These are phyloP conservation scores for Micrasema minimum DNA, from an alignment of 1,140 invertebrate species.

Conservation along the genomic window DNA sequence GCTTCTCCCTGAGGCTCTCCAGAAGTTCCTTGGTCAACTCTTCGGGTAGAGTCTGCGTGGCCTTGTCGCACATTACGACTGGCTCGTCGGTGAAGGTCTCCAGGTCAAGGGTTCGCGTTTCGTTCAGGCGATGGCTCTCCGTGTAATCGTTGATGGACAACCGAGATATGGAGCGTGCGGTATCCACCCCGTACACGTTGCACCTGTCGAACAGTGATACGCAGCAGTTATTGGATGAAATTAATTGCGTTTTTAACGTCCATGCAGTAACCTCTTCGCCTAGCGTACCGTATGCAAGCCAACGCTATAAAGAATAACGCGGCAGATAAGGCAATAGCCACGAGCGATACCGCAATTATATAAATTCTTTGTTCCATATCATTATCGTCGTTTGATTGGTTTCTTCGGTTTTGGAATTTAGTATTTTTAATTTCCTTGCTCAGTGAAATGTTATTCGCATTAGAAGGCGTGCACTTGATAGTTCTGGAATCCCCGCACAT, in stretches of 20 bases:
- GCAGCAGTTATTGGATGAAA: slow-evolving; percentile 43
- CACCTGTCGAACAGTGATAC: slow-evolving; percentile 52
- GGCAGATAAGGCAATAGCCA: slow-evolving; percentile 1
- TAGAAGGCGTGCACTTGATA: slow-evolving; percentile 64
- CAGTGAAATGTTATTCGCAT: slow-evolving; percentile 57
- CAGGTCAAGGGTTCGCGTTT: slow-evolving; percentile 57
- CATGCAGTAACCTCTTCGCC: slow-evolving; percentile 38
- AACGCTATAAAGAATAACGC: slow-evolving; percentile 25
- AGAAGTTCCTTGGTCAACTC: slow-evolving; percentile 80
- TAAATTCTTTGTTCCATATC: too few species aligned
- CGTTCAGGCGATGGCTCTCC: slow-evolving; percentile 67
- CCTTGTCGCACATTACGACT: slow-evolving; percentile 72
- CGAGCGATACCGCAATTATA: too few species aligned
- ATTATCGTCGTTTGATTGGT: slow-evolving; percentile 52
- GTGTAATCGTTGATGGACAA: slow-evolving; percentile 74
- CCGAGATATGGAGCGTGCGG: slow-evolving; percentile 71
- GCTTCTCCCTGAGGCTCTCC: slow-evolving; percentile 73
- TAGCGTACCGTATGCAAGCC: slow-evolving; percentile 34
- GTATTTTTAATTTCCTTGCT: slow-evolving; percentile 60
- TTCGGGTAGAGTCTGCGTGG: slow-evolving; percentile 77
- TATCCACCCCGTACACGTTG: slow-evolving; percentile 58
- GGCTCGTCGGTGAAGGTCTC: slow-evolving; percentile 59
- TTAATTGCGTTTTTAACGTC: slow-evolving; percentile 45
- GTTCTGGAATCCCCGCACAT: slow-evolving; percentile 68
- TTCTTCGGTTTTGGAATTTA: slow-evolving; percentile 62